A percentile compares a stretch with the other conserved stretches of the same genome.
phyloP scores from a whole-genome alignment of 2,113 vertebrate species.

The Lagopus muta region DNA sequence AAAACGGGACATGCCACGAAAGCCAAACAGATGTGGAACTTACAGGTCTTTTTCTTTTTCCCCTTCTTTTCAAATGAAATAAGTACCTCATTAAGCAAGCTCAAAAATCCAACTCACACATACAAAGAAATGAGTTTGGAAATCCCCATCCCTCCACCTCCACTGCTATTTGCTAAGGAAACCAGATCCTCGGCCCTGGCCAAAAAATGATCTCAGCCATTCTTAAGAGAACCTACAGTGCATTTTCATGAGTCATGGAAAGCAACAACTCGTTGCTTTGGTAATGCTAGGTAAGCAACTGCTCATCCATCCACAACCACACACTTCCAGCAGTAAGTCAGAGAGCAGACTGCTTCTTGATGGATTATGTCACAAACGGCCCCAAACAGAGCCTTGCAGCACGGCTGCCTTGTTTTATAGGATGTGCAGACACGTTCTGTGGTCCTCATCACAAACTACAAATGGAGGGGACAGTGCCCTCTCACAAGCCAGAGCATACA shows the following conservation, averaged over 20 bases:
- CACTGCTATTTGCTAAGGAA: constrained; percentile 59
- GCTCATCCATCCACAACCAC: not conserved
- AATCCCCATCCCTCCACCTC: constrained; percentile 51
- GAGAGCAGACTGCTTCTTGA: not conserved
- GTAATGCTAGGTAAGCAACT: constrained; percentile 68
- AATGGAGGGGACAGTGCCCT: accelerated
- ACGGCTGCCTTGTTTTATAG: not conserved
- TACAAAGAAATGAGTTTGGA: constrained; percentile 32
- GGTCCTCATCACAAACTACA: not conserved
- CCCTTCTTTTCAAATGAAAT: not conserved
- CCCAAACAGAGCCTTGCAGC: not conserved
- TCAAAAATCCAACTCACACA: not conserved
- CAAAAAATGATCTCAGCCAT: constrained; percentile 72
- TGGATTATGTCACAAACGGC: not conserved
- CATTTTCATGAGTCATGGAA: constrained; percentile 75
- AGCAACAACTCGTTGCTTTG: constrained; percentile 73
- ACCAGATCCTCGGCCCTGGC: constrained; percentile 54
- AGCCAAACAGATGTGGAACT: not conserved
- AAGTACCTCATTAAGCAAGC: not conserved
- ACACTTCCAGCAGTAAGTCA: not conserved
- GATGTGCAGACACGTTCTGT: accelerated
- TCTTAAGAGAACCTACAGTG: constrained; percentile 60
- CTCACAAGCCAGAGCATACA: accelerated
- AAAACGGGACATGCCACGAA: not conserved
- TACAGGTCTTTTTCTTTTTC: not conserved